phyloP scores from a whole-genome alignment of 2,797 vertebrate species.

The Sebastes alutus region DNA sequence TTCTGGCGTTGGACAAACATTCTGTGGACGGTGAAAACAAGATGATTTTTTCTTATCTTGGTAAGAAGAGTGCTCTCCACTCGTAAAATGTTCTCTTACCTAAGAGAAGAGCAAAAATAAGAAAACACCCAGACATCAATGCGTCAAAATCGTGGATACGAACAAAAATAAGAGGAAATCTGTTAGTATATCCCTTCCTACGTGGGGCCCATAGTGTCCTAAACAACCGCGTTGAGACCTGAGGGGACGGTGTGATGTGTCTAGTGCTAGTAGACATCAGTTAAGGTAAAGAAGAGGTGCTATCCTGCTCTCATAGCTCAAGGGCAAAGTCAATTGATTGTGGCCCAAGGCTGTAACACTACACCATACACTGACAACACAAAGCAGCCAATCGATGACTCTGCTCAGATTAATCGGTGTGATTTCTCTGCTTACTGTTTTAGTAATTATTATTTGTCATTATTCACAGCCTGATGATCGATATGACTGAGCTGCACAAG shows the following conservation, averaged over 20 bases:
- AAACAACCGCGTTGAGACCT: background rate
- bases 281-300: slow-evolving; percentile 2
- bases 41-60: too few relatives aligned
- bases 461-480: slow-evolving; percentile 91
- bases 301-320: slow-evolving; percentile 4
- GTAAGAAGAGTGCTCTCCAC: too few relatives aligned
- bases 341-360: slow-evolving; percentile 31
- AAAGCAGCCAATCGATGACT: slow-evolving; percentile 40
- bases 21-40: too few relatives aligned
- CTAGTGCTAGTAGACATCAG: background rate
- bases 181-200: too few relatives aligned
- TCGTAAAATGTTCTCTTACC: too few relatives aligned
- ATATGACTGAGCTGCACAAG: slow-evolving; percentile 93
- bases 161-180: fast-evolving
- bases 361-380: slow-evolving; percentile 10
- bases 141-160: fast-evolving
- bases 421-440: slow-evolving; percentile 24
- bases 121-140: too few relatives aligned
- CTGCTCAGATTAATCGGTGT: slow-evolving; percentile 31
- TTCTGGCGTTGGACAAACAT: fast-evolving
- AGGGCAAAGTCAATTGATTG: slow-evolving; percentile 37
- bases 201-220: background rate
- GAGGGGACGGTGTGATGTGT: background rate
- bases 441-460: slow-evolving; percentile 43
- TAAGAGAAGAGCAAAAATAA: too few relatives aligned